Base-by-base conservation (phyloP, 2,888 invertebrate genomes). In the Caenorhabditis afra region DNA sequence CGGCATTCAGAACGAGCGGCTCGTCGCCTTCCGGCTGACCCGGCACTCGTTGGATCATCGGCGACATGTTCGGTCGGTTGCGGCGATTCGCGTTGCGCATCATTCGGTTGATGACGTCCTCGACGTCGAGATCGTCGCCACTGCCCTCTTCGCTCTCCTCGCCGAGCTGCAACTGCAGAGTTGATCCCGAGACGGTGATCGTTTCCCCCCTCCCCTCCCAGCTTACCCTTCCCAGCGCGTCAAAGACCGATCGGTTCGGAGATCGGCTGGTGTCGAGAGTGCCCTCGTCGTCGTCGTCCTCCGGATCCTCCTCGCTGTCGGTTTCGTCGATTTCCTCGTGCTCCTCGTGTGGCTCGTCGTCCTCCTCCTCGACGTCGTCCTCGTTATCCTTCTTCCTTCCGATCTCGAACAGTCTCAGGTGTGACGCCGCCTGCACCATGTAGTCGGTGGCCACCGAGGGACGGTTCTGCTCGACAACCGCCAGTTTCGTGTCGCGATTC, bases 401-500 rank as follows among this genome's bases (percentile, higher is more conserved):
- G 20, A 55, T 11, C 20, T 78, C 78, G n/a, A 58, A 22, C 3
- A 81, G 16, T 23, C 61, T 22, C 20, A 78, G 8, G 29, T 73
- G 77, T 1, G 74, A 58, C 12, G 77, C 23, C 18, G 73, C 49
- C n/a, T 64, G 68, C 0, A 53, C 37, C 44, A 61, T 45, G 22
- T 55, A 78, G 12, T 73, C 74, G 16, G 29, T 29, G 29, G n/a
- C n/a, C 47, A 55, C 23, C 3, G 16, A 10, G 11, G 64, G 47
- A 14, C 52, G 23, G 7, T 50, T n/a, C 35, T 74, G 55, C 92
- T 97, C 97, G 0, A 97, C 95, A 0, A 97, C 92, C 0, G 95
- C 95, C 81, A 97, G 94, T 91, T 95, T 95, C 37, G 94, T 94
- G 87, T 96, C 96, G 89, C 93, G 93, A 53, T 93, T 93, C 86